Evolutionary conservation across 1,140 invertebrate species (phyloP).

Genomic region (Bicyclus anynana): DNA sequence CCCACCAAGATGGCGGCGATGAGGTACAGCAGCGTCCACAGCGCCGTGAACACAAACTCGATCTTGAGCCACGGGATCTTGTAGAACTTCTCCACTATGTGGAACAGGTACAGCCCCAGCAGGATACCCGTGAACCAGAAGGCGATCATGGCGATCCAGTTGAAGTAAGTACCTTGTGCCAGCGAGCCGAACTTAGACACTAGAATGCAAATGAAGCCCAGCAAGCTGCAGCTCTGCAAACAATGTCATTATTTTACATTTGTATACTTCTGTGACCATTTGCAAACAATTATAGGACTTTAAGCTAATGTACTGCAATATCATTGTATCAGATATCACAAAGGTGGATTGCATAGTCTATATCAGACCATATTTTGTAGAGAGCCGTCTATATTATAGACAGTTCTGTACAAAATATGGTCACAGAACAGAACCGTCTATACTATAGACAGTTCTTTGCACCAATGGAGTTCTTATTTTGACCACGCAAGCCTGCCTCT

Average conservation of each 20-base stretch:
- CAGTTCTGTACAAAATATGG: too few species aligned
- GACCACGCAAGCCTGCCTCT: too few species aligned
- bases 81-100: conserved; percentile 90
- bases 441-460: too few species aligned
- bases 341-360: too few species aligned
- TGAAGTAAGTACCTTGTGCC: conserved; percentile 84
- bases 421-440: too few species aligned
- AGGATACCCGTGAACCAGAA: conserved; percentile 91
- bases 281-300: too few species aligned
- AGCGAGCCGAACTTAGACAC: conserved; percentile 75
- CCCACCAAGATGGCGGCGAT: conserved; percentile 82
- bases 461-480: too few species aligned
- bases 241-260: not conserved
- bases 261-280: too few species aligned
- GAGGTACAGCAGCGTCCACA: conserved; percentile 85
- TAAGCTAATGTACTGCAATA: too few species aligned
- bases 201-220: conserved; percentile 91
- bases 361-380: too few species aligned
- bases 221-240: conserved; percentile 83
- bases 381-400: too few species aligned
- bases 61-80: conserved; percentile 93
- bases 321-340: too few species aligned
- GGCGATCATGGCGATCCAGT: conserved; percentile 89
- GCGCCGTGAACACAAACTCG: conserved; percentile 85
- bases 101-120: conserved; percentile 89